Evolutionary conservation across 2,113 vertebrate species (phyloP).

Genomic region (Riparia riparia): DNA sequence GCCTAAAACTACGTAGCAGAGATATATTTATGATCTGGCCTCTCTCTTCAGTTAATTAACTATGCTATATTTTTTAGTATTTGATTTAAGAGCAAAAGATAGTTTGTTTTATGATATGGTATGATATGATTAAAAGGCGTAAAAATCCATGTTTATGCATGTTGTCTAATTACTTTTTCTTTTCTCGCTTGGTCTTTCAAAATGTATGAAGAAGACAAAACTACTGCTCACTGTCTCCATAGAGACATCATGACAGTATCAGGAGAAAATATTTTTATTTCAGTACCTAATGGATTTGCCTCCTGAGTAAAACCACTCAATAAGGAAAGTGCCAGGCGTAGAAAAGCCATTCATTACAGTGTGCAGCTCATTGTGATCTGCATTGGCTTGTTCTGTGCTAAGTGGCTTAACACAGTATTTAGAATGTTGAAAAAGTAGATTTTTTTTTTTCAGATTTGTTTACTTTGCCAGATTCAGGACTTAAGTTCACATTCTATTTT

Average conservation of each 20-base stretch:
- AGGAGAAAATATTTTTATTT: conserved; percentile 62
- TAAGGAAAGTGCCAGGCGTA: conserved; percentile 32
- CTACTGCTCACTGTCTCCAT: conserved; percentile 32
- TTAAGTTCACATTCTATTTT: background rate
- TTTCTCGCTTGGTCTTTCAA: background rate
- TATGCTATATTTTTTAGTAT: background rate
- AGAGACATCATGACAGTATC: conserved; percentile 47
- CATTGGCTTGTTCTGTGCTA: conserved; percentile 5
- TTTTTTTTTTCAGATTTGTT: background rate
- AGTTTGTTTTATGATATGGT: background rate
- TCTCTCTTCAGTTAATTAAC: background rate
- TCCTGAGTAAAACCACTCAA: conserved; percentile 59
- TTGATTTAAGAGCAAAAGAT: background rate
- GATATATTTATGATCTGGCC: background rate
- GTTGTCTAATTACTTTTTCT: background rate
- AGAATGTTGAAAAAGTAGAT: background rate
- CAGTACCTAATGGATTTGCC: conserved; percentile 42
- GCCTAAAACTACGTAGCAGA: background rate
- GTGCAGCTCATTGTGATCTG: background rate
- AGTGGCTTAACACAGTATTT: conserved; percentile 8
- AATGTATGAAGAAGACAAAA: conserved; percentile 33
- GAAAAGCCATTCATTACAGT: conserved; percentile 42
- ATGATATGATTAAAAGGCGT: background rate
- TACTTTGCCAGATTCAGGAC: background rate
- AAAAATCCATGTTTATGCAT: background rate